Conservation (phyloP, 2,888 invertebrate genomes). For the Drosophila neutralis region DNA sequence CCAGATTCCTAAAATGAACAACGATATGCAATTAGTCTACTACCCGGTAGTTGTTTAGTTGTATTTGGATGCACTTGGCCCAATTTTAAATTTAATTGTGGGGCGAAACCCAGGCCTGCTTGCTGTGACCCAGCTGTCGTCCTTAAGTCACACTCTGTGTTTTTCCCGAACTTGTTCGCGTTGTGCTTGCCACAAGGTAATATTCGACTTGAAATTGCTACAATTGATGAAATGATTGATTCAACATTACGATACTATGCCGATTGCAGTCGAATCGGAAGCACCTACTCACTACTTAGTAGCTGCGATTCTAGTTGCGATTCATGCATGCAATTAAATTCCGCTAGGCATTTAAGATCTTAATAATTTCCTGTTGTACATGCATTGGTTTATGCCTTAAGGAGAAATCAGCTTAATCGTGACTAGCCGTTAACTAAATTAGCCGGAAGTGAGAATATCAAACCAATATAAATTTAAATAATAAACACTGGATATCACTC, state of each 20-base stretch:
- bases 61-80: conserved; percentile 60
- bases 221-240: conserved; percentile 48
- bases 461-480: conserved; percentile 30
- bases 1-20: conserved; percentile 87
- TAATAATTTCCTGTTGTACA: conserved; percentile 56
- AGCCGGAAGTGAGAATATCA: conserved; percentile 66
- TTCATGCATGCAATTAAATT: conserved; percentile 32
- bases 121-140: conserved; percentile 38
- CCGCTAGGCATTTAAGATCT: conserved; percentile 16
- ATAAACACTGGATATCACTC: conserved; percentile 29
- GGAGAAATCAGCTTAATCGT: conserved; percentile 44
- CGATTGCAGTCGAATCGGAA: conserved; percentile 11
- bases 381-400: conserved; percentile 27
- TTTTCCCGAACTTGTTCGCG: conserved; percentile 12
- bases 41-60: conserved; percentile 22
- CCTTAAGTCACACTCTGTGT: conserved; percentile 26
- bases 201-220: conserved; percentile 47
- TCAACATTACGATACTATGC: not conserved
- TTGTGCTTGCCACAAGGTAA: conserved; percentile 35
- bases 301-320: conserved; percentile 3
- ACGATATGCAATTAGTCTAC: conserved; percentile 49
- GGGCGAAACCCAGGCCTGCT: conserved; percentile 48
- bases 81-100: conserved; percentile 55
- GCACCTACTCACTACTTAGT: not conserved
- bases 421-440: conserved; percentile 60